Base-by-base conservation (phyloP, 2,797 vertebrate genomes). In the Danio albolineatus region DNA sequence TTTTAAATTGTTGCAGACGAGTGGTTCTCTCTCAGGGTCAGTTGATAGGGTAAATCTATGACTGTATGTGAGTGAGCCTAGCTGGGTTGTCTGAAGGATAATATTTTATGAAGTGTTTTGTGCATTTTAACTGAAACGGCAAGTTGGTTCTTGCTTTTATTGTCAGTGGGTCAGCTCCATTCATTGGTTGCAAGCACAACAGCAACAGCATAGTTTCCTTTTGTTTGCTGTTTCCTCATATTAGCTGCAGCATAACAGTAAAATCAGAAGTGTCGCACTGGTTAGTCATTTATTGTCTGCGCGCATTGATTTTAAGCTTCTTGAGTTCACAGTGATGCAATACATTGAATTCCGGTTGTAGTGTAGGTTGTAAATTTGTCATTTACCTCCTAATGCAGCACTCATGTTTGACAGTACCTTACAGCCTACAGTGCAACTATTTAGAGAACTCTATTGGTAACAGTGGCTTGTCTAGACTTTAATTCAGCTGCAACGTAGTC, bases 1-100 rank as follows among this genome's bases (percentile, higher is more conserved):
- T 54, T 39, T 69, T 87, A 90, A 73, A 74, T 85, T 82, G 82
- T 90, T 90, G 79, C 86, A 82, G 81, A 88, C 83, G 71, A 71
- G 69, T 73, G 46, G 7, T 65, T 21, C 36, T 71, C 66, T 72
- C 73, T 80, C 0, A 76, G 80, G 82, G 83, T 78, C 73, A 64
- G 87, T 91, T 84, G 78, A 91, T 91, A 89, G 69, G 38, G 51
- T 17, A 19, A 60, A 59, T 38, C 69, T 28, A 38, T 71, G 56
- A 57, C 8, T 36, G 21, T 12, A 44, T 28, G 60, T 14, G 61
- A 60, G 5, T 10, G 28, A 19, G 17, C 48, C 16, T 70, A 10
- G 21, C 21, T 44, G 3, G 59, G 43, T 59, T 43, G 73, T 73
- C 39, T 57, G 56, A 57, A 59, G 12, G n/a, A n/a, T n/a, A 0